A percentile compares a stretch with the other conserved stretches of the same genome.
phyloP scores from a whole-genome alignment of 2,797 vertebrate genomes.

The Alosa sapidissima region DNA sequence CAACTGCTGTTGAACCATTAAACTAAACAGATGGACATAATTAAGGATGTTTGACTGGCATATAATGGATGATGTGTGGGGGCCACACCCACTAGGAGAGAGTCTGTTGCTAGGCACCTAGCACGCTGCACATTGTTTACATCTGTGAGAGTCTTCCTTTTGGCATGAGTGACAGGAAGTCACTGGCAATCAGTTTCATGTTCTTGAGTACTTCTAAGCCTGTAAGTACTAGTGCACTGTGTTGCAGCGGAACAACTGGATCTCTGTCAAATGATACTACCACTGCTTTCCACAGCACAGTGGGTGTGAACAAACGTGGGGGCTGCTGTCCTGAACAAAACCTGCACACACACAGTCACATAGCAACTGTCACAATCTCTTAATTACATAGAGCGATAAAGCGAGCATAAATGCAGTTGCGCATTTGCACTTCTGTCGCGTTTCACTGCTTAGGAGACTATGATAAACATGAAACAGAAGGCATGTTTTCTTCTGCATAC shows the following conservation, averaged over 20 bases:
- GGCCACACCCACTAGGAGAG: neutral
- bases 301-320: slow-evolving; percentile 12
- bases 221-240: neutral
- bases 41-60: neutral
- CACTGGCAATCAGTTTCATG: neutral
- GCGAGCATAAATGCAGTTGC: slow-evolving; percentile 41
- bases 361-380: slow-evolving; percentile 27
- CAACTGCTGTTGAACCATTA: neutral
- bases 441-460: neutral
- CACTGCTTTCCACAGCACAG: neutral
- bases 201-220: too few relatives aligned
- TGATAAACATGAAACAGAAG: neutral
- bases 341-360: neutral
- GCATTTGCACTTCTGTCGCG: slow-evolving; percentile 49
- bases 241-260: neutral
- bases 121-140: neutral
- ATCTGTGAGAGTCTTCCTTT: neutral
- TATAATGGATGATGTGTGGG: neutral
- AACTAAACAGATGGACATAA: neutral
- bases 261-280: neutral
- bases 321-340: slow-evolving; percentile 15
- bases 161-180: neutral
- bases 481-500: neutral
- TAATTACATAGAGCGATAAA: slow-evolving; percentile 7
- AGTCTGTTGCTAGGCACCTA: neutral